Conservation (phyloP, 2,797 vertebrate genomes). For the Dendrocincla tyrannina region DNA sequence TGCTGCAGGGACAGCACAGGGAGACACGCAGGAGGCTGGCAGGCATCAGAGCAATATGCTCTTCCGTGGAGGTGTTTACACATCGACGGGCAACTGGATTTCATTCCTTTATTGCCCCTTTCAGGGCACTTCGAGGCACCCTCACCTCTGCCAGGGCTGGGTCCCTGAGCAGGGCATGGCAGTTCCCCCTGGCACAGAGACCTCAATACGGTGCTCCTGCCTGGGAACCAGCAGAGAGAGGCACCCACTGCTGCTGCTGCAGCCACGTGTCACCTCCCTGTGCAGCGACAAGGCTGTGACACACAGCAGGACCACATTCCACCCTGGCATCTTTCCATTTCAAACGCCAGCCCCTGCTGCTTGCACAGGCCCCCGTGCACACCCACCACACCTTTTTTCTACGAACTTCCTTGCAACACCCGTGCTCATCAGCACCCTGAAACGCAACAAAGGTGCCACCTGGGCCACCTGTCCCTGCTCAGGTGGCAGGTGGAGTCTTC, state of each 20-base stretch:
- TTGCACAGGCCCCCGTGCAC: fast-evolving
- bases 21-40: neutral
- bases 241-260: neutral
- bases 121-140: neutral
- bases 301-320: neutral
- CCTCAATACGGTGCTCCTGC: fast-evolving
- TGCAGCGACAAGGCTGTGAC: neutral
- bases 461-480: neutral
- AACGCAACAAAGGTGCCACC: fast-evolving
- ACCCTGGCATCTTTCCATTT: neutral
- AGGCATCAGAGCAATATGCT: fast-evolving
- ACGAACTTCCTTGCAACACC: neutral
- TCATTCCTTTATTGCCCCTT: neutral
- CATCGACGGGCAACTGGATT: fast-evolving
- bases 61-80: fast-evolving
- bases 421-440: fast-evolving
- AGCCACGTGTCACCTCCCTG: neutral
- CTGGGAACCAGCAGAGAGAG: neutral
- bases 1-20: neutral
- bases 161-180: fast-evolving
- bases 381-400: neutral
- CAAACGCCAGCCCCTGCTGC: neutral
- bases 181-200: neutral
- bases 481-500: neutral
- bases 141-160: neutral